These are phyloP conservation scores for Ruditapes philippinarum DNA, from an alignment of 1,140 invertebrate species.

Conservation along the genomic window DNA sequence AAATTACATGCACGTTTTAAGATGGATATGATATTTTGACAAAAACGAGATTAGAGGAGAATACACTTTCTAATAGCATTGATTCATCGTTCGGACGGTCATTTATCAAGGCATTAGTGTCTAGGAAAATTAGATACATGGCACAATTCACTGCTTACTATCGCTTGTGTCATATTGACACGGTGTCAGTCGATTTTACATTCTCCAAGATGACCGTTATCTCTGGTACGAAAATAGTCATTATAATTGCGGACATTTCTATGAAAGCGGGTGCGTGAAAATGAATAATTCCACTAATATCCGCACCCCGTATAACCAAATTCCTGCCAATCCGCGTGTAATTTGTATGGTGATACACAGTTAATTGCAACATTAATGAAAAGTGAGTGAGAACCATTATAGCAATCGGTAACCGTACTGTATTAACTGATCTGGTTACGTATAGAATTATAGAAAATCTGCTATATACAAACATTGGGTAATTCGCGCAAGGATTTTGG, in stretches of 20 bases:
- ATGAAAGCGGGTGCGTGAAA: conserved; percentile 14
- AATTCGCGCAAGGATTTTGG: conserved; percentile 39
- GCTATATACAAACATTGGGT: conserved; percentile 47
- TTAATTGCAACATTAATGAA: conserved; percentile 65
- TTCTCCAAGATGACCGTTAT: background rate
- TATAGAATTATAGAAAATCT: conserved; percentile 34
- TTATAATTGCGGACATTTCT: background rate
- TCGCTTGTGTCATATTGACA: background rate
- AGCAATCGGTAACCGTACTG: background rate
- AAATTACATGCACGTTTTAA: too few species aligned
- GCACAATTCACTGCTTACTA: background rate
- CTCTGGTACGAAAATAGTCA: background rate
- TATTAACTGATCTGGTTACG: conserved; percentile 49
- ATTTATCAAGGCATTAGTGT: too few species aligned
- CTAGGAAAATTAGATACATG: too few species aligned
- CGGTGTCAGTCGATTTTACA: background rate
- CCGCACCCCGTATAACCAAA: background rate
- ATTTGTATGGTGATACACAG: conserved; percentile 26
- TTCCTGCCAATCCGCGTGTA: background rate
- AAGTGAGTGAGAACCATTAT: conserved; percentile 19
- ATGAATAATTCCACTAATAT: conserved; percentile 10
- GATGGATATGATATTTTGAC: too few species aligned
- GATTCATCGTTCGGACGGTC: too few species aligned
- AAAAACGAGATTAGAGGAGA: too few species aligned
- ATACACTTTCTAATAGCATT: too few species aligned